Evolutionary conservation across 2,113 vertebrate genomes (phyloP).

Genomic region (Cryptotis parvus): DNA sequence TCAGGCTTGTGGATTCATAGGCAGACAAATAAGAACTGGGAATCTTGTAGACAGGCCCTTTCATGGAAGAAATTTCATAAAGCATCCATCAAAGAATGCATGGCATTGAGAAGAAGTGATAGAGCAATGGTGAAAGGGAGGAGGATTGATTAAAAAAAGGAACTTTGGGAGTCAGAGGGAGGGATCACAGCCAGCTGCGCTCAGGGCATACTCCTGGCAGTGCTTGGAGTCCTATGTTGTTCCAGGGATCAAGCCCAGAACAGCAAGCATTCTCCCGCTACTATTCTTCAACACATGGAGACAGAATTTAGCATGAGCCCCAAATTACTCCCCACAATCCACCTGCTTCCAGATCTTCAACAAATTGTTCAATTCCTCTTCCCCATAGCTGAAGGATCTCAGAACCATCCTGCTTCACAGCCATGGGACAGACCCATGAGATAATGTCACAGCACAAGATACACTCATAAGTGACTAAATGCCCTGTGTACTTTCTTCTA

Average conservation of each 20-base stretch:
- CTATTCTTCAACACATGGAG: too few relatives aligned
- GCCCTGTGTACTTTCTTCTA: background rate
- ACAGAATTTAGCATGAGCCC: background rate
- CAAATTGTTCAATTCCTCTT: background rate
- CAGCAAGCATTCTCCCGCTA: too few relatives aligned
- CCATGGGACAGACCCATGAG: background rate
- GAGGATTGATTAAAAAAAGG: background rate
- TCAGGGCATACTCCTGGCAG: too few relatives aligned
- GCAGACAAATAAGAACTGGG: conserved; percentile 66
- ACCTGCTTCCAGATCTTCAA: background rate
- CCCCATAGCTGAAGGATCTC: fast-evolving
- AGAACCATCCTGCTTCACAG: background rate
- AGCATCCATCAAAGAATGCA: conserved; percentile 38
- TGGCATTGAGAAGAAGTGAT: background rate
- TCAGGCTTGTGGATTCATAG: conserved; percentile 44
- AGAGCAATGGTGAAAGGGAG: background rate
- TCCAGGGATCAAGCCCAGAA: too few relatives aligned
- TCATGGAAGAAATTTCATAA: conserved; percentile 60
- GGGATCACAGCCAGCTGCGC: background rate
- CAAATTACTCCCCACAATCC: background rate
- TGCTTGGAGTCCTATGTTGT: too few relatives aligned
- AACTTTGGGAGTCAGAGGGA: background rate
- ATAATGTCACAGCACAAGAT: background rate
- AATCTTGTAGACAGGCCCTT: background rate
- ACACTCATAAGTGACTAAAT: background rate